Base-by-base conservation (phyloP, 2,888 invertebrate species). In the Polymixis flavicincta region DNA sequence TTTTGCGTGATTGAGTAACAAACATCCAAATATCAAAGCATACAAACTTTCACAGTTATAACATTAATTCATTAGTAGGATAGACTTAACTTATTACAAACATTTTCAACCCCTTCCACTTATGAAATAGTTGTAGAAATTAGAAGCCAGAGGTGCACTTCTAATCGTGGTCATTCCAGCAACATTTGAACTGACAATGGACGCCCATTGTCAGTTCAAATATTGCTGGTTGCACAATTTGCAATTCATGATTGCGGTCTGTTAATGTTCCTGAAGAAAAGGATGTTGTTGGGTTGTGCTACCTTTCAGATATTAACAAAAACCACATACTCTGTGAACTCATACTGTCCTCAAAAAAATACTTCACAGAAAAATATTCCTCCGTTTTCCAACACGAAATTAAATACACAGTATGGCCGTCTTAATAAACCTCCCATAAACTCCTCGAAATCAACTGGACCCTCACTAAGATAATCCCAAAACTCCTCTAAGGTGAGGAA, bases 401-500 rank as follows among this genome's bases (percentile, higher is more conserved):
- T 48, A 74, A 74, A 65, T 42, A 65, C 52, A 19, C 25, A 28
- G 42, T 25, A 37, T 42, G 64, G 32, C 55, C 8, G 71, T 54
- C 19, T 28, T 14, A 68, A 79, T 75, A 71, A 75, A 66, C 45
- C 54, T 50, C 65, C 54, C 25, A 25, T 28, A 50, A 65, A 59
- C 48, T 61, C 57, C 55, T 69, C 5, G 19, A 60, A 73, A 69
- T 65, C 68, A 52, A 77, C 78, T 69, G 68, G 55, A 59, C 64
- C 67, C 55, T 25, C 67, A 63, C 76, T 60, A 22, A 61, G 72
- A 69, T 69, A 66, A 82, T 72, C 78, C 2, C 6, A 28, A 73
- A 78, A 66, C 48, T 78, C 61, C 14, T 37, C 7, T 28, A 37
- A 83, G 76, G 84, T 76, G 71, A 71, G 71, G 61, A 73, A 76